Percentiles rank a stretch among this genome's conserved stretches.
phyloP scores from a whole-genome alignment of 2,888 invertebrate genomes.

The Orchesella flavescens region DNA sequence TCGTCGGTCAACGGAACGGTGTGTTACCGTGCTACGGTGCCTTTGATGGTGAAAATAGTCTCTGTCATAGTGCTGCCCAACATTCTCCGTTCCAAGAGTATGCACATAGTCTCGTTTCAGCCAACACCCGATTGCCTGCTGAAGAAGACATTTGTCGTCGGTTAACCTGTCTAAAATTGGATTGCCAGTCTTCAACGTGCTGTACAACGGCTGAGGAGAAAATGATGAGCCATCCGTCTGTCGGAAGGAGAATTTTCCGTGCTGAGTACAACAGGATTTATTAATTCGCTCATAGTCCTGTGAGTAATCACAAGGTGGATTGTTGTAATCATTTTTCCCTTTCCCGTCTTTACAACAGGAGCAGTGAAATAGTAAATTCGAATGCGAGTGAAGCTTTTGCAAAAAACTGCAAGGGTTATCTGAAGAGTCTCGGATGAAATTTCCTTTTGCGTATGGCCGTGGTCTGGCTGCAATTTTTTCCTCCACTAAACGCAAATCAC shows the following conservation, averaged over 20 bases:
- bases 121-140: slow-evolving; percentile 41
- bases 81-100: slow-evolving; percentile 10
- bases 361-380: slow-evolving; percentile 36
- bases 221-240: slow-evolving; percentile 44
- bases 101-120: slow-evolving; percentile 21
- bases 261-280: slow-evolving; percentile 21
- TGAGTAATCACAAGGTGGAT: slow-evolving; percentile 1
- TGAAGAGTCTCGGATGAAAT: background rate
- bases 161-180: slow-evolving; percentile 36
- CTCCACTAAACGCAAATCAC: slow-evolving; percentile 65
- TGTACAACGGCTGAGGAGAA: slow-evolving; percentile 44
- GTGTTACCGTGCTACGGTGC: background rate
- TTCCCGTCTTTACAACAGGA: slow-evolving; percentile 16
- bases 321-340: background rate
- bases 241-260: slow-evolving; percentile 30
- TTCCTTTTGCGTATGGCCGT: slow-evolving; percentile 13
- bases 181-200: slow-evolving; percentile 34
- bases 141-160: slow-evolving; percentile 34
- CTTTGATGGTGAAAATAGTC: slow-evolving; percentile 20
- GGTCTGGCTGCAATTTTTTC: slow-evolving; percentile 37
- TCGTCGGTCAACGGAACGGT: too few species aligned
- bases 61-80: slow-evolving; percentile 32
- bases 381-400: slow-evolving; percentile 20
- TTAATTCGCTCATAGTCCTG: slow-evolving; percentile 21
- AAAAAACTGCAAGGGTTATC: slow-evolving; percentile 20